Conservation (phyloP, 2,888 invertebrate genomes). For the Drepana falcataria region DNA sequence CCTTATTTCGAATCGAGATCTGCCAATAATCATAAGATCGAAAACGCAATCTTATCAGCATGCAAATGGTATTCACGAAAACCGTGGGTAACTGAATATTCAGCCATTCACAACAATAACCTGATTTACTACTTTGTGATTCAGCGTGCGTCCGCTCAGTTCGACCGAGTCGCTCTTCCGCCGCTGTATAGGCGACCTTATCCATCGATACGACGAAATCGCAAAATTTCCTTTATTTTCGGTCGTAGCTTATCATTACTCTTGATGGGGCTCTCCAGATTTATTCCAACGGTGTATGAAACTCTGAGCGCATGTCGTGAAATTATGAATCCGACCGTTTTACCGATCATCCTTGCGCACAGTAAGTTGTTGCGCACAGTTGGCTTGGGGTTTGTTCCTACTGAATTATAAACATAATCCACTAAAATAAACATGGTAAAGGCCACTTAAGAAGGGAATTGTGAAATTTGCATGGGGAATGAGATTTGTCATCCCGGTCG, state of each 20-base stretch:
- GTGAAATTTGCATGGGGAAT: conserved; percentile 59
- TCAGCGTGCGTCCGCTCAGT: conserved; percentile 59
- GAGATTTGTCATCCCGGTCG: conserved; percentile 56
- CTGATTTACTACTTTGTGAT: conserved; percentile 67
- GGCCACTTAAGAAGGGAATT: conserved; percentile 35
- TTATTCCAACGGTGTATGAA: conserved; percentile 37
- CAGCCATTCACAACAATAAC: conserved; percentile 57
- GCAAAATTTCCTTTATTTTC: conserved; percentile 34
- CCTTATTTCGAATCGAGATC: neutral
- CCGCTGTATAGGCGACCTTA: conserved; percentile 34
- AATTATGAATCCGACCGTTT: conserved; percentile 15
- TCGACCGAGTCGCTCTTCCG: conserved; percentile 49
- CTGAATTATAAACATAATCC: conserved; percentile 32
- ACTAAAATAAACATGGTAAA: conserved; percentile 36
- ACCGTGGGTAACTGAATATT: conserved; percentile 53
- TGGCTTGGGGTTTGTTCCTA: conserved; percentile 14
- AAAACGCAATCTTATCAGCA: conserved; percentile 35
- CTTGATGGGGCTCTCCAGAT: conserved; percentile 34
- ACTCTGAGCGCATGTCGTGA: conserved; percentile 27
- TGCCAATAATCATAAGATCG: conserved; percentile 24
- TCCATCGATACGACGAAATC: conserved; percentile 40
- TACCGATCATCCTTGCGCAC: conserved; percentile 16
- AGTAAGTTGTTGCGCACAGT: too few species aligned
- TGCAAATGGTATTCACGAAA: conserved; percentile 49
- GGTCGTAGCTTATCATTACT: conserved; percentile 40